Conservation (phyloP, 2,113 vertebrate species). For the Nothobranchius furzeri region DNA sequence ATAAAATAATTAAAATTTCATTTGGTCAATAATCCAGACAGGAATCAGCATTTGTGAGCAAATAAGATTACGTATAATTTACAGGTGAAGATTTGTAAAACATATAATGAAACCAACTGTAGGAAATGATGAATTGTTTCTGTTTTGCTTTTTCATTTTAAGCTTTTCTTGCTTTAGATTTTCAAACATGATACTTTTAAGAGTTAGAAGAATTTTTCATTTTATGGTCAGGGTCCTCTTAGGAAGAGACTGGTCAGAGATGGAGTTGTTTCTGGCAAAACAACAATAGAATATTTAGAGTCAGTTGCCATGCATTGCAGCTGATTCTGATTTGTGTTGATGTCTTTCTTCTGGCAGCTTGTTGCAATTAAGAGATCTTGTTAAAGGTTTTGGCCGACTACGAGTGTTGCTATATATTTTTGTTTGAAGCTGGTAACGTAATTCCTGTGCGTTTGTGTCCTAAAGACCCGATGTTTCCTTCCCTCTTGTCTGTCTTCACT, state of each 20-base stretch:
- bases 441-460: constrained; percentile 40
- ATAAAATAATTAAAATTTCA: background rate
- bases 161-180: background rate
- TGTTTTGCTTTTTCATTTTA: background rate
- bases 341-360: constrained; percentile 74
- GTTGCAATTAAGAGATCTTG: constrained; percentile 73
- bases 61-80: too few relatives aligned
- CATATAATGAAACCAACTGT: too few relatives aligned
- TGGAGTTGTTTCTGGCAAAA: constrained; percentile 67
- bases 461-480: constrained; percentile 43
- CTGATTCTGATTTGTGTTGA: constrained; percentile 74
- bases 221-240: constrained; percentile 43
- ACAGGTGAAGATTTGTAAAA: background rate
- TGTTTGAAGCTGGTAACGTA: constrained; percentile 51
- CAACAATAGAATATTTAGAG: constrained; percentile 74
- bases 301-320: constrained; percentile 75
- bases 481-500: constrained; percentile 34
- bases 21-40: background rate
- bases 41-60: background rate
- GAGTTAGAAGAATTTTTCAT: background rate
- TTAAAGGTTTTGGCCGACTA: constrained; percentile 43
- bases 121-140: background rate
- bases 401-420: constrained; percentile 43
- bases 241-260: constrained; percentile 40
- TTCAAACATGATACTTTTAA: background rate